These are phyloP conservation scores for Cosmia pyralina DNA, from an alignment of 2,888 invertebrate species.

Conservation along the genomic window DNA sequence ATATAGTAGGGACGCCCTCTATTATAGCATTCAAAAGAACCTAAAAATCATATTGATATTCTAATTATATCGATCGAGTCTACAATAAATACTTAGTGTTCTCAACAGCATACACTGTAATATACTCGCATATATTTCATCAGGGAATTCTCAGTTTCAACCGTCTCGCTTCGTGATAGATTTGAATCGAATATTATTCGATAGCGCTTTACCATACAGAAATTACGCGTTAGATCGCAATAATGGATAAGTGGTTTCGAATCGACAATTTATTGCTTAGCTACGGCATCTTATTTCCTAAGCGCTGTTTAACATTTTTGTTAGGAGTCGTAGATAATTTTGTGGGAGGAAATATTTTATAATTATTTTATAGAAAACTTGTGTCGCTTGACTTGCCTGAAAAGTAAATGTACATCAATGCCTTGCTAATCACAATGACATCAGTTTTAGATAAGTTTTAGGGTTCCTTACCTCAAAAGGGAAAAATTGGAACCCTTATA, in stretches of 20 bases:
- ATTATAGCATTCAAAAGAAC: not conserved
- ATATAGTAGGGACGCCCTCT: not conserved
- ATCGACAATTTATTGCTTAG: slow-evolving; percentile 37
- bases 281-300: slow-evolving; percentile 36
- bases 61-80: not conserved
- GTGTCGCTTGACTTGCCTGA: not conserved
- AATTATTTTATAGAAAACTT: not conserved
- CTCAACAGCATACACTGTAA: slow-evolving; percentile 8
- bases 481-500: no score
- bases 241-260: slow-evolving; percentile 34
- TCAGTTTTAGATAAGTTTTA: not conserved
- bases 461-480: no score
- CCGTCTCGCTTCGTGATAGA: slow-evolving; percentile 41
- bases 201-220: slow-evolving; percentile 32
- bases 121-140: slow-evolving; percentile 42
- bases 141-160: slow-evolving; percentile 44
- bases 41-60: not conserved
- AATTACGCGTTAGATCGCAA: slow-evolving; percentile 41
- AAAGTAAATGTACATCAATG: not conserved
- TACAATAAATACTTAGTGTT: slow-evolving; percentile 18
- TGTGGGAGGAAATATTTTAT: not conserved
- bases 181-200: slow-evolving; percentile 52
- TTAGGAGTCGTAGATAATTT: slow-evolving; percentile 12
- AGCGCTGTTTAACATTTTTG: slow-evolving; percentile 11
- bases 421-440: no score